Evolutionary conservation across 2,888 invertebrate genomes (phyloP).

Genomic region (Ferdinandea cuprea): DNA sequence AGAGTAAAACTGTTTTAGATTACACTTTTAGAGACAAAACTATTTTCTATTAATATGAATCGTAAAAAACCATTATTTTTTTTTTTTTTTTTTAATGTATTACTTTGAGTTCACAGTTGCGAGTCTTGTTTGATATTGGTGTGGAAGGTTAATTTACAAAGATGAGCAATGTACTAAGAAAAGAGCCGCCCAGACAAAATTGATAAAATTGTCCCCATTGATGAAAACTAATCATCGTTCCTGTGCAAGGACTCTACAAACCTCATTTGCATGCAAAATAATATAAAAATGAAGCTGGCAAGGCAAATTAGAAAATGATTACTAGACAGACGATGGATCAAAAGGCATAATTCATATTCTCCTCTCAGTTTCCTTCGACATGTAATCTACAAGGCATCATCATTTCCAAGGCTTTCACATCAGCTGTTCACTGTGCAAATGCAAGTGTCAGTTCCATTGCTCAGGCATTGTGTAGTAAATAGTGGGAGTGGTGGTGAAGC

Average conservation of each 20-base stretch:
- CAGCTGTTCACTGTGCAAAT: background rate
- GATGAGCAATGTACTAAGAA: too few relatives aligned
- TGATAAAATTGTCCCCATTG: too few relatives aligned
- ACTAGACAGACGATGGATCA: background rate
- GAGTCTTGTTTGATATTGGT: too few relatives aligned
- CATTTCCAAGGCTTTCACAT: slow-evolving; percentile 17
- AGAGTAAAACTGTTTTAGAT: background rate
- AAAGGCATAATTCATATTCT: background rate
- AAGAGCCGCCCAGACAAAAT: too few relatives aligned
- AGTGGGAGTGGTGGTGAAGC: slow-evolving; percentile 29
- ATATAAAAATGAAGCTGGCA: background rate
- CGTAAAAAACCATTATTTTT: background rate
- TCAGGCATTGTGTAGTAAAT: slow-evolving; percentile 3
- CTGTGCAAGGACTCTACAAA: background rate
- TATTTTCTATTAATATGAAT: background rate
- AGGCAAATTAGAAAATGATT: background rate
- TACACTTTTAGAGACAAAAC: too few relatives aligned
- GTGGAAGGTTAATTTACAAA: too few relatives aligned
- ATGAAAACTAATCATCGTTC: too few relatives aligned
- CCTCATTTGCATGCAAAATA: background rate
- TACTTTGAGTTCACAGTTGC: too few relatives aligned
- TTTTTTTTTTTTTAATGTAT: too few relatives aligned
- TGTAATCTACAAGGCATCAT: slow-evolving; percentile 31
- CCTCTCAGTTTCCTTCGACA: slow-evolving; percentile 16
- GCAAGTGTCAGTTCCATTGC: background rate